Percentiles rank a stretch among this genome's conserved stretches.
Conservation (phyloP, 1,140 invertebrate genomes). For the Zaprionus ornatus region DNA sequence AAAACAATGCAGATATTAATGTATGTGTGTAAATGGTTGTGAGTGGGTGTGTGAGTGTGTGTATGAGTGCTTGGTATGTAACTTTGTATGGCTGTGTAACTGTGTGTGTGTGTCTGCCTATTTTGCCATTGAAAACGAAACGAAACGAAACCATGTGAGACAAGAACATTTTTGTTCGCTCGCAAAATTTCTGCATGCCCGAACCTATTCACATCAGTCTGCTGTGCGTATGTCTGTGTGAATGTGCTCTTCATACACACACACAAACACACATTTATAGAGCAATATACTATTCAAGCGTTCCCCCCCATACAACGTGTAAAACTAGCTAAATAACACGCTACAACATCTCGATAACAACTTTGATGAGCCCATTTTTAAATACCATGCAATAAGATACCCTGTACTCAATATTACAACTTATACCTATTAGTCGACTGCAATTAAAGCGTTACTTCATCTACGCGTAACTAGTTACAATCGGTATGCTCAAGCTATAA, state of each 20-base stretch:
- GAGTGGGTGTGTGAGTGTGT: background rate
- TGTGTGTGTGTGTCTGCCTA: background rate
- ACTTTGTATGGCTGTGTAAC: background rate
- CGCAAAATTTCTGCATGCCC: slow-evolving; percentile 17
- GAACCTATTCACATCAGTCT: background rate
- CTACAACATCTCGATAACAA: background rate
- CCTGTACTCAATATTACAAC: background rate
- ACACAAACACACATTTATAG: background rate
- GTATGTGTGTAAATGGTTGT: slow-evolving; percentile 1
- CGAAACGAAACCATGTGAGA: slow-evolving; percentile 34
- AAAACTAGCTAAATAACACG: background rate
- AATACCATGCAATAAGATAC: background rate
- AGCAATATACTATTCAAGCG: background rate
- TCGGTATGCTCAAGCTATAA: background rate
- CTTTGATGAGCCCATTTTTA: background rate
- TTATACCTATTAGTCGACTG: background rate
- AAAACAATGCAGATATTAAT: slow-evolving; percentile 19
- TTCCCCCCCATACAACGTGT: background rate
- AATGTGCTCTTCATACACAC: no score
- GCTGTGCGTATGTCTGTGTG: background rate
- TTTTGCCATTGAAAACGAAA: slow-evolving; percentile 23
- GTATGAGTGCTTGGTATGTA: background rate
- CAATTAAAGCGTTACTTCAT: background rate
- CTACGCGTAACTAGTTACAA: background rate
- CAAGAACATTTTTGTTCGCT: slow-evolving; percentile 26